Evolutionary conservation across 2,888 invertebrate genomes (phyloP).

Genomic region (Dermolepida albohirtum): DNA sequence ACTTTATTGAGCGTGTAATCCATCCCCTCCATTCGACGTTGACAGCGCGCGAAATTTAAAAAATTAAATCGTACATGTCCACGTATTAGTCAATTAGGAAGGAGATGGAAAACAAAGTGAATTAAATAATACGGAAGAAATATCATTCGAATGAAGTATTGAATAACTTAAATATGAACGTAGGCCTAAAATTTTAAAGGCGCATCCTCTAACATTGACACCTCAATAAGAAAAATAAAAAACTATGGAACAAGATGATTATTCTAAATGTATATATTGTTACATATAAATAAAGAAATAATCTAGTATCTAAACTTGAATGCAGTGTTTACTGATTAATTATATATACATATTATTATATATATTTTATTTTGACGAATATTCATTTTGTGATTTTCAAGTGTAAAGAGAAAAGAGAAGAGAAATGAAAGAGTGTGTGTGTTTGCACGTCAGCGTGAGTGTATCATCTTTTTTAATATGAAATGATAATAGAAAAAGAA

Average conservation of each 20-base stretch:
- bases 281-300: slow-evolving; percentile 64
- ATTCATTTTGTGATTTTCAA: slow-evolving; percentile 51
- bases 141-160: neutral
- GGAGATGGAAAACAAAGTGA: neutral
- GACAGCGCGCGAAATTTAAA: no score
- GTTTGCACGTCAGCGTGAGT: slow-evolving; percentile 19
- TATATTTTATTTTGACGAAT: slow-evolving; percentile 47
- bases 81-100: slow-evolving; percentile 8
- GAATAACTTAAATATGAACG: slow-evolving; percentile 8
- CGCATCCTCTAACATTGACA: neutral
- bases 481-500: slow-evolving; percentile 13
- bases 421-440: slow-evolving; percentile 5
- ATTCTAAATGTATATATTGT: slow-evolving; percentile 72
- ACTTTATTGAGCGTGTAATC: no score
- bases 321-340: slow-evolving; percentile 54
- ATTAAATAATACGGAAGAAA: slow-evolving; percentile 11
- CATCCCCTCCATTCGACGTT: no score
- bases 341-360: slow-evolving; percentile 40
- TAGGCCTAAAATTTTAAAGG: neutral
- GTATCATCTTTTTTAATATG: slow-evolving; percentile 25
- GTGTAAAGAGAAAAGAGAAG: slow-evolving; percentile 22
- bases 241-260: slow-evolving; percentile 63
- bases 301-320: slow-evolving; percentile 57
- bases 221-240: slow-evolving; percentile 40
- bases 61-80: no score